Evolutionary conservation across 2,797 vertebrate genomes (phyloP), one percentile per base, ranked within the genome.

Genomic region (Lepus townsendii): DNA sequence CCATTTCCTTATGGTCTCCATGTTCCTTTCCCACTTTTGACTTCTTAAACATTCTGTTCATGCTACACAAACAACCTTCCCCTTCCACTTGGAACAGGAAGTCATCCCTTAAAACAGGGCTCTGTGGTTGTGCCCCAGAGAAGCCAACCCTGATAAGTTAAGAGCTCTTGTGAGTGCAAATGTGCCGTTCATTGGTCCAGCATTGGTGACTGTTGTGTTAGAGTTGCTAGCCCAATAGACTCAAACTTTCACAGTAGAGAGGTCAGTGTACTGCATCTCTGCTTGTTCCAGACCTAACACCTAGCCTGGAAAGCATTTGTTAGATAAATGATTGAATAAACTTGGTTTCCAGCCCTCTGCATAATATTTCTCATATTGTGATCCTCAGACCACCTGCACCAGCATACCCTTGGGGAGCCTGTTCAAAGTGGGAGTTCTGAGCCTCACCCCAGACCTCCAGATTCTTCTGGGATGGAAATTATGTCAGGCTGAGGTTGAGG

Each of bases 351-450:
- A n/a, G 75, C 88, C 84, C 84, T 57, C 1, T 30, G 32, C 35
- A 57, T 32, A n/a, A 12, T 35, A 88, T 79, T 92, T 86, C 86
- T 93, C 73, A 60, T 19, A 30, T 42, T 65, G 57, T 77, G 88
- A 69, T 78, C 52, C 68, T 68, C 73, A 68, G 95, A 94, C 95
- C 93, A 93, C 92, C 92, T 88, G 95, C 65, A 71, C 78, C 86
- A 68, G 50, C 17, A 17, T 47, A 27, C 79, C 92, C 78, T 79
- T 68, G 79, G 92, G 82, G 91, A 93, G 19, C 38, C 30, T 62
- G 6, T 79, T 76, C 88, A 83, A 86, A 65, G 7, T 52, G 60
- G 80, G 69, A 54, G 62, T 71, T 96, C 90, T 79, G 79, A 93
- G 62, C 42, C 78, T 90, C 85, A n/a, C 26, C 79, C 68, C 12